Evolutionary conservation across 2,888 invertebrate species (phyloP), one percentile per base, ranked within the genome.

Genomic region (Cataglyphis rosenhaueri): DNA sequence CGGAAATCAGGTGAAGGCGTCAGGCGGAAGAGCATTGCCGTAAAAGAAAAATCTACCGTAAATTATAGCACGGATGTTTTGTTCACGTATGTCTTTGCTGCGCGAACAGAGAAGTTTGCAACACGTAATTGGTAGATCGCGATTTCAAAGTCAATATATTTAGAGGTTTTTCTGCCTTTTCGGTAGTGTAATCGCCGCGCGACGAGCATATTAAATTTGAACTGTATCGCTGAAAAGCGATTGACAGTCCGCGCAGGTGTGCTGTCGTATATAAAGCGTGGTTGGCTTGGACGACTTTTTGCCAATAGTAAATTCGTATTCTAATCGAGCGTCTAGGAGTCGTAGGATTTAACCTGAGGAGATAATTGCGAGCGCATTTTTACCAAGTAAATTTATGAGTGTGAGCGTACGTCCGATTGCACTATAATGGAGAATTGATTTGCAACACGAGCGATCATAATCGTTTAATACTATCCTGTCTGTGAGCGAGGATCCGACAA

Each of bases 1-100:
- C 74, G 91, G 89, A 74, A 93, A 90, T 82, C 93, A 94, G 81
- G 92, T 94, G 25, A 94, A 94, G 82, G 92, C 94, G 86, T 96
- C 95, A 74, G 94, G 95, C 64, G 95, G 96, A 84, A 95, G 95
- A 84, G 52, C n/a, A 8, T 92, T 95, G 86, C 96, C 95, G 92
- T 95, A 93, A 93, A 91, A 41, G 29, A 71, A 10, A 4, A 32
- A 18, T 75, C 52, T n/a, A 21, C 29, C 57, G 3, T 18, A 15
- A 6, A 48, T 21, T 32, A 44, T n/a, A 52, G 29, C 35, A 59
- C 21, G 52, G 5, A 75, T 66, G 15, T 29, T n/a, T 57, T 48
- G 21, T 25, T 35, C 55, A 66, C 35, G 32, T 48, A 35, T 74
- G 32, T 18, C 55, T 83, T 61, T 41, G 55, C 21, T 66, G n/a